phyloP scores from a whole-genome alignment of 2,113 vertebrate genomes.

The Rhabdomys dilectus region DNA sequence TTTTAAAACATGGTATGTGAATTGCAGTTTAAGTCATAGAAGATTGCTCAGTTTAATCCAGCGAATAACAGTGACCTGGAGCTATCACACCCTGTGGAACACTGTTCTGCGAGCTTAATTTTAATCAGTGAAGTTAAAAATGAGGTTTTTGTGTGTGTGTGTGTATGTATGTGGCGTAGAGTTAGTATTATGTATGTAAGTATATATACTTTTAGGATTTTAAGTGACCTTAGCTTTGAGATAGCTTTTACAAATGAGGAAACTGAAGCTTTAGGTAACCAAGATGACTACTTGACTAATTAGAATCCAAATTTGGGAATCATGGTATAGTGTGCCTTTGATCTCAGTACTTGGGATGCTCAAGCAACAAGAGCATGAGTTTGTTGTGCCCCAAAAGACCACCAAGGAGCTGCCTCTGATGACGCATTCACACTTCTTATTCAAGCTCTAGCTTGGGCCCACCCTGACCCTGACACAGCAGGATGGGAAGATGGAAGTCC shows the following conservation, averaged over 20 bases:
- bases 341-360: background rate
- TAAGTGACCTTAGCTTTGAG: slow-evolving; percentile 9
- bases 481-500: too few species aligned
- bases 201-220: slow-evolving; percentile 1
- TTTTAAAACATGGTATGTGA: background rate
- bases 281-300: background rate
- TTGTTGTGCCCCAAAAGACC: too few species aligned
- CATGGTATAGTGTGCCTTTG: background rate
- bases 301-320: background rate
- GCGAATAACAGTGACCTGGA: background rate
- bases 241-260: slow-evolving; percentile 27
- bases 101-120: background rate
- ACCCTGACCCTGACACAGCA: too few species aligned
- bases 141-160: background rate
- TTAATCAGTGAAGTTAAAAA: slow-evolving; percentile 14
- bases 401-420: too few species aligned
- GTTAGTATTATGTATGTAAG: background rate
- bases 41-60: slow-evolving; percentile 32
- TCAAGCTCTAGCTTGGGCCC: too few species aligned
- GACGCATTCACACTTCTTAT: too few species aligned
- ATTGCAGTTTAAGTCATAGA: slow-evolving; percentile 34
- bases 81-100: background rate
- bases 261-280: background rate
- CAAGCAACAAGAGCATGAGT: background rate
- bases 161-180: background rate